Conservation (phyloP, 2,113 vertebrate genomes). For the Polypterus senegalus region DNA sequence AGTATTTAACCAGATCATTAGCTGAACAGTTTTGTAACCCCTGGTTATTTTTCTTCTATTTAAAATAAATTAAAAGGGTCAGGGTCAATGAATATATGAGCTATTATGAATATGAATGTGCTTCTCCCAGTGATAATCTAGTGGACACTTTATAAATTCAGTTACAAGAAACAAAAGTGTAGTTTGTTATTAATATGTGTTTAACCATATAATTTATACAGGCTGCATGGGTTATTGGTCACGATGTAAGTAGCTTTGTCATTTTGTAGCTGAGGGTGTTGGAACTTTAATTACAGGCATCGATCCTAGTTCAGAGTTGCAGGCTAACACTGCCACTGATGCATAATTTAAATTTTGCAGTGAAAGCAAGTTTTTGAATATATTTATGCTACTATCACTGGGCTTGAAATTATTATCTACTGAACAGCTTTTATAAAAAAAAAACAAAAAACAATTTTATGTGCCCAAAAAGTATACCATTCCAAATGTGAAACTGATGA, state of each 20-base stretch:
- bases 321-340: constrained; percentile 1
- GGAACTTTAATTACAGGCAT: constrained; percentile 5
- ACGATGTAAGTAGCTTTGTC: constrained; percentile 30
- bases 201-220: constrained; percentile 31
- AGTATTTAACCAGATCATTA: constrained; percentile 18
- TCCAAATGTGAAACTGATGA: too few species aligned
- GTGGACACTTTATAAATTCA: not conserved
- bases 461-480: too few species aligned
- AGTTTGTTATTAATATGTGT: constrained; percentile 22
- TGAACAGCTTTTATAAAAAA: too few species aligned
- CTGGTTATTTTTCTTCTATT: constrained; percentile 29
- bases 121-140: not conserved
- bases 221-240: constrained; percentile 29
- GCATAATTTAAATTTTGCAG: constrained; percentile 2
- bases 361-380: constrained; percentile 5
- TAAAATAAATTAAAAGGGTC: constrained; percentile 33
- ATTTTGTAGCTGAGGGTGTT: constrained; percentile 12
- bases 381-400: constrained; percentile 6
- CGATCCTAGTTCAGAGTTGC: constrained; percentile 3
- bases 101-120: constrained; percentile 11
- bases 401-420: not conserved
- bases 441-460: too few species aligned
- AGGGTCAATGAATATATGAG: constrained; percentile 19
- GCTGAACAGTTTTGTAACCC: constrained; percentile 35
- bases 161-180: not conserved